These are phyloP conservation scores for Pocillopora grandis DNA, from an alignment of 92 coral and sea anemone species.

Conservation along the genomic window DNA sequence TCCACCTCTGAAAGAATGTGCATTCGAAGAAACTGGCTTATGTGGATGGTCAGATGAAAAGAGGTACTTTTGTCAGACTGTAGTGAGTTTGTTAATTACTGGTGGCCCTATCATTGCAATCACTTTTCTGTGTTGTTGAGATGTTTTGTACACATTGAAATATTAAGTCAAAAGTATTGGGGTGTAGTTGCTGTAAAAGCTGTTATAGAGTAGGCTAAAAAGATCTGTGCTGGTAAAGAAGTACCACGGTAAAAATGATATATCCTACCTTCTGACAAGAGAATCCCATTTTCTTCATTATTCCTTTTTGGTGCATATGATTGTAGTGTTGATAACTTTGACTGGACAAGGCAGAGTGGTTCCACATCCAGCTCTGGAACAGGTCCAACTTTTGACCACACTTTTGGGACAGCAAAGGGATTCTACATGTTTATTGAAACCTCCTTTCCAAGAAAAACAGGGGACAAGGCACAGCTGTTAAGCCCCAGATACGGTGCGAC, in stretches of 20 bases:
- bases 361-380: slow-evolving; percentile 75
- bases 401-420: slow-evolving; percentile 83
- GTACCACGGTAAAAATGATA: too few species aligned
- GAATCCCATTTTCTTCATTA: background rate
- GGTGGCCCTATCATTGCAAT: too few species aligned
- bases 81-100: too few species aligned
- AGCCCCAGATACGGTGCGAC: slow-evolving; percentile 76
- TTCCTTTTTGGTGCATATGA: background rate
- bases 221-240: too few species aligned
- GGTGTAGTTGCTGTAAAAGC: too few species aligned
- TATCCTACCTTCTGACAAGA: too few species aligned
- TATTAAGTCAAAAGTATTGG: too few species aligned
- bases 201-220: too few species aligned
- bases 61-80: slow-evolving; percentile 20
- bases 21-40: slow-evolving; percentile 74
- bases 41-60: slow-evolving; percentile 89
- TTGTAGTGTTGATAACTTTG: slow-evolving; percentile 74
- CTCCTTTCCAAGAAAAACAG: slow-evolving; percentile 49
- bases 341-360: slow-evolving; percentile 91
- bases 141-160: too few species aligned
- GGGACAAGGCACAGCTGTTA: slow-evolving; percentile 82
- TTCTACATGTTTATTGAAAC: slow-evolving; percentile 89
- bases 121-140: too few species aligned
- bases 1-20: slow-evolving; percentile 80
- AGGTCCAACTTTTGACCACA: slow-evolving; percentile 88